phyloP scores from a whole-genome alignment of 2,797 vertebrate species.

The Onychomys leucogaster region DNA sequence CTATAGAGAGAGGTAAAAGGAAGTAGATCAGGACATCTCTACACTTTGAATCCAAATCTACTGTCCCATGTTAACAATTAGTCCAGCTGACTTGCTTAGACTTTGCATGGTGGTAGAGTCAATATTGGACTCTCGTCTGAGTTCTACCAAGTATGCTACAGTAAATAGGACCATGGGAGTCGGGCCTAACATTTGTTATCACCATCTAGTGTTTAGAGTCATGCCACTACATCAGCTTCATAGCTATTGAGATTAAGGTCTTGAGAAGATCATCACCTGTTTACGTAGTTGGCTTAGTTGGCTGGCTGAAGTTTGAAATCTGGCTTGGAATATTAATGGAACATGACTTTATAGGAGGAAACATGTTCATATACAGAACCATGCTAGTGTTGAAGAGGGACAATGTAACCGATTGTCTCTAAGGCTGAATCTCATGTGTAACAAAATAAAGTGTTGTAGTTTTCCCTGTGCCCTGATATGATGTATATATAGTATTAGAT shows the following conservation, averaged over 20 bases:
- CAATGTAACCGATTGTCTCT: neutral
- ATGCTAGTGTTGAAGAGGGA: neutral
- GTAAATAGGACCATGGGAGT: neutral
- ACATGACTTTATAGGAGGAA: neutral
- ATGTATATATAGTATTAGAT: neutral
- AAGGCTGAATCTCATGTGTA: neutral
- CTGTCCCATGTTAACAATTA: neutral
- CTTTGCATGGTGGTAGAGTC: neutral
- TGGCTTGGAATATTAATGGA: neutral
- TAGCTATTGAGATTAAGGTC: neutral
- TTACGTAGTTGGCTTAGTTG: neutral
- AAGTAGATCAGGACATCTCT: neutral
- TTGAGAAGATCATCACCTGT: neutral
- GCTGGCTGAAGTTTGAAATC: neutral
- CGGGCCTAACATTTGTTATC: neutral
- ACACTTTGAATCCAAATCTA: neutral
- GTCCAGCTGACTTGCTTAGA: neutral
- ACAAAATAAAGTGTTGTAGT: neutral
- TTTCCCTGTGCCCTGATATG: neutral
- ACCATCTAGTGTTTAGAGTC: neutral
- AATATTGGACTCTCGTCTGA: neutral
- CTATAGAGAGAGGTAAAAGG: neutral
- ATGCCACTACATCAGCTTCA: neutral
- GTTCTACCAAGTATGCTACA: neutral
- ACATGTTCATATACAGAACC: neutral